Conservation (phyloP, 2,113 vertebrate genomes). For the Hippocampus mohnikei region DNA sequence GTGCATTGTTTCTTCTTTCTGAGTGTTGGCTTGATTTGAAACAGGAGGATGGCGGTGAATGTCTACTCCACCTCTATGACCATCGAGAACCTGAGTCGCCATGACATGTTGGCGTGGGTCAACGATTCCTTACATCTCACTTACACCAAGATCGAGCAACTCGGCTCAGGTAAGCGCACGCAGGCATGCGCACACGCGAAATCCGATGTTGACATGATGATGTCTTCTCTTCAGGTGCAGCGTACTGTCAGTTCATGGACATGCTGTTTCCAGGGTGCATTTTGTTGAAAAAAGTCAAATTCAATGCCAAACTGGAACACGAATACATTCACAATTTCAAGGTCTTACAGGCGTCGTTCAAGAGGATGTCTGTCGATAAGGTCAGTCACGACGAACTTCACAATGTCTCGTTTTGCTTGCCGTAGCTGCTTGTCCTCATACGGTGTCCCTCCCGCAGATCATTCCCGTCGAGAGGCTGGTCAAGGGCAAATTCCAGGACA, state of each 20-base stretch:
- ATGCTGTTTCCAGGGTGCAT: conserved; percentile 95
- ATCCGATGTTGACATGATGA: not conserved
- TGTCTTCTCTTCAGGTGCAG: conserved; percentile 72
- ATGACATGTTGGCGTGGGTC: conserved; percentile 96
- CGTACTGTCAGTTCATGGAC: conserved; percentile 98
- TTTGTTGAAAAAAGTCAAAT: conserved; percentile 91
- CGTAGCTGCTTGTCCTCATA: not conserved
- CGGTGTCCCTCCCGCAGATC: conserved; percentile 71
- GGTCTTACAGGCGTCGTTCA: conserved; percentile 91
- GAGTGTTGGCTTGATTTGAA: conserved; percentile 20
- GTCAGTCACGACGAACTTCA: conserved; percentile 61
- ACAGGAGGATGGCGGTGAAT: conserved; percentile 96
- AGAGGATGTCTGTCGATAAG: conserved; percentile 96
- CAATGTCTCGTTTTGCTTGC: not conserved
- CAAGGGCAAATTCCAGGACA: conserved; percentile 96
- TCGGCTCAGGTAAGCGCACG: conserved; percentile 81
- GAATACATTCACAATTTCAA: conserved; percentile 97
- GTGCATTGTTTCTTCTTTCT: not conserved
- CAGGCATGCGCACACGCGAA: not conserved
- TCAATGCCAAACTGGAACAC: conserved; percentile 90
- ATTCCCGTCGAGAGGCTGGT: conserved; percentile 92
- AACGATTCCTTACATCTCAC: conserved; percentile 93
- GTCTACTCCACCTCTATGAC: conserved; percentile 95
- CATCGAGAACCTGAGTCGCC: conserved; percentile 93
- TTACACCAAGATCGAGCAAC: conserved; percentile 94